Evolutionary conservation across 2,888 invertebrate species (phyloP).

Genomic region (Sarcophaga rosellei): DNA sequence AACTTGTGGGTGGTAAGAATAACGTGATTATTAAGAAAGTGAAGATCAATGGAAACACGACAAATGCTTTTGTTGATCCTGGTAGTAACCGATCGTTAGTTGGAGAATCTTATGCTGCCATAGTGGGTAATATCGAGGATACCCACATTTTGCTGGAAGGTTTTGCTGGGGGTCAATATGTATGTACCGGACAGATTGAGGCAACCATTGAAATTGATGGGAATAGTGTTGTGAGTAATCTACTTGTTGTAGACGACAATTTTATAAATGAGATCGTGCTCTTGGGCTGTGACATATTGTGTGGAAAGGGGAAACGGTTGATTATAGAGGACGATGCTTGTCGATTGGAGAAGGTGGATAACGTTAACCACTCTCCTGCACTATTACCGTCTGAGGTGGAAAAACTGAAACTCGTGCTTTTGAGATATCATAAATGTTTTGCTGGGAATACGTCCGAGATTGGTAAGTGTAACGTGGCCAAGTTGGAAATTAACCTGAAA

Average conservation of each 20-base stretch:
- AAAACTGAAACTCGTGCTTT: conserved; percentile 1
- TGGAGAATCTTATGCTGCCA: background rate
- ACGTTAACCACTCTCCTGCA: background rate
- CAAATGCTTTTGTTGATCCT: background rate
- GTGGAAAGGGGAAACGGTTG: conserved; percentile 43
- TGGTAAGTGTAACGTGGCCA: conserved; percentile 13
- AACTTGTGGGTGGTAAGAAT: background rate
- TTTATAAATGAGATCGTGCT: conserved; percentile 45
- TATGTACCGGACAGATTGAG: background rate
- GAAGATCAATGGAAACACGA: background rate
- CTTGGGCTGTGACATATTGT: conserved; percentile 42
- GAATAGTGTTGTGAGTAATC: background rate
- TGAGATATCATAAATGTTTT: background rate
- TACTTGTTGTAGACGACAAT: conserved; percentile 51
- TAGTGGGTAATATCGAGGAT: no score
- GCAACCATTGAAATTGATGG: background rate
- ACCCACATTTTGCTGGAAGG: background rate
- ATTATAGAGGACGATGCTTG: conserved; percentile 49
- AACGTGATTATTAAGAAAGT: background rate
- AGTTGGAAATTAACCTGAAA: conserved; percentile 36
- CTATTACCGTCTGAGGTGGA: background rate
- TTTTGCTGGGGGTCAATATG: background rate
- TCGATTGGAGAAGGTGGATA: conserved; percentile 22
- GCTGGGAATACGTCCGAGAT: conserved; percentile 10
- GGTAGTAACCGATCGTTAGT: background rate